phyloP scores from a whole-genome alignment of 2,888 invertebrate species.

The Hypolimnas misippus region DNA sequence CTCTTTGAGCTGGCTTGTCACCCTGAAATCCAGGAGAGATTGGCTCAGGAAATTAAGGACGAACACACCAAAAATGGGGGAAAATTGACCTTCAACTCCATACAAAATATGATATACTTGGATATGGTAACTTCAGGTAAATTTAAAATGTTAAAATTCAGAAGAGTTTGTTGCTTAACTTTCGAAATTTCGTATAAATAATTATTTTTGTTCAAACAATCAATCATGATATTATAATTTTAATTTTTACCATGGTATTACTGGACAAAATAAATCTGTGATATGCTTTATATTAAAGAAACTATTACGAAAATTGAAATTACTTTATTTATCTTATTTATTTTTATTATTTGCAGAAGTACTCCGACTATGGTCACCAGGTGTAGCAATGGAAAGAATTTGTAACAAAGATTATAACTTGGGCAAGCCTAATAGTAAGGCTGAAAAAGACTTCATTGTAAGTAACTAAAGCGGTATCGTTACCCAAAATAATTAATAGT shows the following conservation, averaged over 20 bases:
- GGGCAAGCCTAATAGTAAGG: no score
- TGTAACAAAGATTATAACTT: slow-evolving; percentile 78
- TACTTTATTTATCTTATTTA: no score
- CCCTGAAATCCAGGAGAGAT: not conserved
- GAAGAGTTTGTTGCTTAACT: no score
- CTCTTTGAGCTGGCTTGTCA: not conserved
- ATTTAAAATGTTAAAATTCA: not conserved
- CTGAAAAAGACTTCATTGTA: slow-evolving; percentile 61
- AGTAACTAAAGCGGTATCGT: slow-evolving; percentile 47
- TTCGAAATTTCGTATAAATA: no score
- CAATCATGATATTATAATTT: no score
- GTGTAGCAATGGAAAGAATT: slow-evolving; percentile 64
- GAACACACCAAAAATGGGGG: slow-evolving; percentile 57
- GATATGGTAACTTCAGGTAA: no score
- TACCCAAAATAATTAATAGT: no score
- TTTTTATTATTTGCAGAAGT: no score
- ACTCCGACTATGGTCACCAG: slow-evolving; percentile 76
- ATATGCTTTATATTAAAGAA: no score
- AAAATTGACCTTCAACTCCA: slow-evolving; percentile 75
- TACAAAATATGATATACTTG: slow-evolving; percentile 82
- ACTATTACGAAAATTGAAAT: no score
- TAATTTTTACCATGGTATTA: no score
- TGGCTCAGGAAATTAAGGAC: not conserved
- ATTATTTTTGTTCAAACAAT: no score
- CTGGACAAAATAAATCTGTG: slow-evolving; percentile 14